phyloP scores from a whole-genome alignment of 1,140 invertebrate species.

The Heliconius hewitsoni region DNA sequence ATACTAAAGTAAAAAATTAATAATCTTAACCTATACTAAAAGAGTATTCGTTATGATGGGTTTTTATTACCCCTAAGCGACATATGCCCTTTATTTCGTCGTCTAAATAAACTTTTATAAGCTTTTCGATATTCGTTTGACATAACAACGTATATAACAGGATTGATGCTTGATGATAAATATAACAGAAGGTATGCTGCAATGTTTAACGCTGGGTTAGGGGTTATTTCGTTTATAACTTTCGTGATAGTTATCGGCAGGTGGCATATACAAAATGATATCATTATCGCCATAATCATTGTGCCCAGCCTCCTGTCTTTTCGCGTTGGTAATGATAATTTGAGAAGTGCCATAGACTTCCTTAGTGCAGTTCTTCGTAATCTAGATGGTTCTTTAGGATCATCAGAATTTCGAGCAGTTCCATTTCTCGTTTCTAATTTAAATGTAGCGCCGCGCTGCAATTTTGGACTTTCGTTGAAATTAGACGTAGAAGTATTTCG shows the following conservation, averaged over 20 bases:
- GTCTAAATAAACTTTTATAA: conserved; percentile 89
- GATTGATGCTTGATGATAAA: conserved; percentile 92
- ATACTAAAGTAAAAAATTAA: background rate
- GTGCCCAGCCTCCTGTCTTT: conserved; percentile 90
- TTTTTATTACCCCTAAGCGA: conserved; percentile 20
- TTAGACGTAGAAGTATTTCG: conserved; percentile 7
- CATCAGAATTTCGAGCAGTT: conserved; percentile 28
- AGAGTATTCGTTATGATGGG: conserved; percentile 14
- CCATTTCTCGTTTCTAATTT: conserved; percentile 37
- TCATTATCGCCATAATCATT: conserved; percentile 92
- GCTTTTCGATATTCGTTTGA: conserved; percentile 92
- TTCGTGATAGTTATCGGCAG: conserved; percentile 91
- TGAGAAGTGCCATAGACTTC: conserved; percentile 58
- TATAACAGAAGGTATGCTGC: conserved; percentile 90
- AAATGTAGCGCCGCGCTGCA: conserved; percentile 37
- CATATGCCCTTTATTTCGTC: conserved; percentile 59
- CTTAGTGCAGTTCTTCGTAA: conserved; percentile 53
- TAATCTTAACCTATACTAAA: background rate
- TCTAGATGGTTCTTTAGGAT: conserved; percentile 39
- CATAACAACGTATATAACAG: conserved; percentile 93
- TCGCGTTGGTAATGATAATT: conserved; percentile 84
- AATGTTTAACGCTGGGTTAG: conserved; percentile 85
- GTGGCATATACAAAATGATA: conserved; percentile 89
- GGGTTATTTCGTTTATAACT: conserved; percentile 80
- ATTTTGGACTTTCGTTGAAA: conserved; percentile 10